Evolutionary conservation across 1,140 invertebrate genomes (phyloP).

Genomic region (Philotrypesis tridentata): DNA sequence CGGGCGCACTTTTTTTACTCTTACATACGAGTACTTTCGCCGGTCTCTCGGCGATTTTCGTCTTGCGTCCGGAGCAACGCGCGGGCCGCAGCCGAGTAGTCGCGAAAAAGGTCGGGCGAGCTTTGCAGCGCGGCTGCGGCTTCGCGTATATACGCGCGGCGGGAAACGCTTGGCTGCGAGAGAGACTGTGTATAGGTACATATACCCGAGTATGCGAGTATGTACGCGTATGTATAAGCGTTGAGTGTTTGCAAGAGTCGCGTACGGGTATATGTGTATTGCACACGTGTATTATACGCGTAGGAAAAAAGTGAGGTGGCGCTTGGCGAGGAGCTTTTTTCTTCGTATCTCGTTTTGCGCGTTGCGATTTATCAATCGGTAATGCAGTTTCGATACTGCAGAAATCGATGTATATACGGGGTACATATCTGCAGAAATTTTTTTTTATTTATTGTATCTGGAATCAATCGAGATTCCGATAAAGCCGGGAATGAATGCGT

Average conservation of each 20-base stretch:
- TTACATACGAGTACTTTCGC: not conserved
- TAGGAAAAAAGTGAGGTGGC: not conserved
- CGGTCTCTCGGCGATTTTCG: too few species aligned
- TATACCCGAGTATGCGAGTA: not conserved
- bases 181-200: too few species aligned
- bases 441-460: too few species aligned
- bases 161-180: not conserved
- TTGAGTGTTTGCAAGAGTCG: not conserved
- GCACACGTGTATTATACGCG: not conserved
- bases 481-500: too few species aligned
- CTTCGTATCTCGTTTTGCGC: too few species aligned
- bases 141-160: not conserved
- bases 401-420: too few species aligned
- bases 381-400: too few species aligned
- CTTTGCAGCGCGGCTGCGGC: slow-evolving; percentile 14
- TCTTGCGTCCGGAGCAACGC: too few species aligned
- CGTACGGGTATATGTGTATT: not conserved
- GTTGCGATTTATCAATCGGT: too few species aligned
- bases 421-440: too few species aligned
- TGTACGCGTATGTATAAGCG: not conserved
- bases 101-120: not conserved
- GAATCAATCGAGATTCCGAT: too few species aligned
- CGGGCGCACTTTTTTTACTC: not conserved
- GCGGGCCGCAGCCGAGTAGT: not conserved
- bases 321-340: too few species aligned